Percentiles rank a stretch among this genome's conserved stretches.
Evolutionary conservation across 2,797 vertebrate species (phyloP).

Genomic region (Mergus octosetaceus): DNA sequence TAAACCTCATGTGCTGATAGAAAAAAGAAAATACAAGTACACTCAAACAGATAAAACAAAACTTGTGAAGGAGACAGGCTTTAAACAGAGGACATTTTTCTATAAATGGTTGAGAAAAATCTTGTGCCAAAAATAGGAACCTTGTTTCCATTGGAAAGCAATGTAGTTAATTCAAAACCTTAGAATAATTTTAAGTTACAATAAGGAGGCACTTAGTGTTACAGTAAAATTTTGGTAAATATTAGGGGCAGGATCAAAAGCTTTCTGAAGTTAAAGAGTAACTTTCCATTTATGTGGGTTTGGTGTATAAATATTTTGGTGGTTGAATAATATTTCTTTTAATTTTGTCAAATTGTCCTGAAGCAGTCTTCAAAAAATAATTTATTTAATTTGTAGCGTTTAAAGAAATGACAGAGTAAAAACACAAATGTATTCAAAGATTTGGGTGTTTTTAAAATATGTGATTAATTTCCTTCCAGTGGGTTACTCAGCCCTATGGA

Average conservation of each 20-base stretch:
- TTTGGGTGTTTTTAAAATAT: not conserved
- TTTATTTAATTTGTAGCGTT: not conserved
- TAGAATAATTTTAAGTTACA: not conserved
- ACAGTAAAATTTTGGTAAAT: not conserved
- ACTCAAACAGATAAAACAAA: slow-evolving; percentile 55
- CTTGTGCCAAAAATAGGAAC: not conserved
- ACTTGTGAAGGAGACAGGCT: slow-evolving; percentile 38
- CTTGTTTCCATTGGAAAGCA: not conserved
- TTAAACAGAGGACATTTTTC: slow-evolving; percentile 45
- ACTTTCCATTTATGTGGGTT: not conserved
- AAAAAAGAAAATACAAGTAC: slow-evolving; percentile 48
- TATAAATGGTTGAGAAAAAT: slow-evolving; percentile 40
- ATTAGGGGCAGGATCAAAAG: not conserved
- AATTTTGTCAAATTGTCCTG: not conserved
- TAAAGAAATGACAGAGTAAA: not conserved
- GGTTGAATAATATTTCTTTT: not conserved
- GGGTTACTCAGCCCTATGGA: not conserved
- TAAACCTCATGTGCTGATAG: slow-evolving; percentile 51
- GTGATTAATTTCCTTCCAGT: not conserved
- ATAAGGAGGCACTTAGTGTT: not conserved
- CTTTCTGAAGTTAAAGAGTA: not conserved
- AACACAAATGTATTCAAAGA: not conserved
- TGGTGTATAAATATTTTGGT: not conserved
- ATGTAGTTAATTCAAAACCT: not conserved
- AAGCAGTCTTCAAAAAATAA: not conserved